Evolutionary conservation across 2,888 invertebrate species (phyloP).

Genomic region (Torymus aiolomorphi): DNA sequence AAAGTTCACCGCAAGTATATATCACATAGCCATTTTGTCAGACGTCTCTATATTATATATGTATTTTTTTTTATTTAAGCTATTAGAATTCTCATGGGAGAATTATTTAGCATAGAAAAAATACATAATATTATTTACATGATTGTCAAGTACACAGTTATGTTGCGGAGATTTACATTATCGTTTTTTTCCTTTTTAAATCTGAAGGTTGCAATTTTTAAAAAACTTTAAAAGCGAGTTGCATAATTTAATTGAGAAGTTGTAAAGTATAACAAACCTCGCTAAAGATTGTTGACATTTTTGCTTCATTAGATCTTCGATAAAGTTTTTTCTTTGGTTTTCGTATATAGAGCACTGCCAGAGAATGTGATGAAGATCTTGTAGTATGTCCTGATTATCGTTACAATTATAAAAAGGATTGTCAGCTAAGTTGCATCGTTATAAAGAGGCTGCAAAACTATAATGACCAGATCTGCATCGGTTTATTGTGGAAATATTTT

Average conservation of each 20-base stretch:
- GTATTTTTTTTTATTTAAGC: no score
- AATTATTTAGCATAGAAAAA: no score
- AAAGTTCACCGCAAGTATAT: not conserved
- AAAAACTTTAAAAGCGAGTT: not conserved
- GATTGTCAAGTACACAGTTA: no score
- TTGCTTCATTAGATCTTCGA: conserved; percentile 1
- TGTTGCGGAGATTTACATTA: no score
- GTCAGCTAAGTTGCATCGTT: not conserved
- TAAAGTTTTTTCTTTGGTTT: no score
- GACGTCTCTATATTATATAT: no score
- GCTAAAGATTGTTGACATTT: not conserved
- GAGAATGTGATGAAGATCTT: not conserved
- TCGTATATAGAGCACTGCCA: not conserved
- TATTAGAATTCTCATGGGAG: no score
- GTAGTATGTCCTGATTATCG: not conserved
- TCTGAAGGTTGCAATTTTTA: not conserved
- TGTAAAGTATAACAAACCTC: conserved; percentile 6
- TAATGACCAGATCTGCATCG: conserved; percentile 3
- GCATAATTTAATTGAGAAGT: not conserved
- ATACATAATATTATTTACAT: no score
- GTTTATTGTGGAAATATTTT: not conserved
- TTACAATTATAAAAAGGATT: not conserved
- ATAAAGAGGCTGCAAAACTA: not conserved
- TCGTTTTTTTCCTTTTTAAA: not conserved
- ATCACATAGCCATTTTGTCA: no score